Conservation (phyloP, 2,888 invertebrate genomes). For the Capitulum mitella region DNA sequence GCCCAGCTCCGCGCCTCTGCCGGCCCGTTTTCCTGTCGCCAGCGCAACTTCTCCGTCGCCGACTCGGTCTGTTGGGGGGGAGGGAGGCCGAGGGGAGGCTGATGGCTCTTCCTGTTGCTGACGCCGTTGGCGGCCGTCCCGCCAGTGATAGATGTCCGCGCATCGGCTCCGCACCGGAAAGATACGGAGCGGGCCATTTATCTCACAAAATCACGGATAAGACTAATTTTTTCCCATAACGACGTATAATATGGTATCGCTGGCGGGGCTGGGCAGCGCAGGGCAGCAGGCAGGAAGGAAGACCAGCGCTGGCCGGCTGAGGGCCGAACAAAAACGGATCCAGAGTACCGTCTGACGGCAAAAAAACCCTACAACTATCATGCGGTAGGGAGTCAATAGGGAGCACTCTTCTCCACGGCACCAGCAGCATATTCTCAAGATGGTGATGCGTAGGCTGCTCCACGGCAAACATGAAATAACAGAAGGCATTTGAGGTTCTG, state of each 20-base stretch:
- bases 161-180: constrained; percentile 18
- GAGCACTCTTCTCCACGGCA: too few species aligned
- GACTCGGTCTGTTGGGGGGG: not conserved
- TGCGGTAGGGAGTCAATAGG: too few species aligned
- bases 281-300: too few species aligned
- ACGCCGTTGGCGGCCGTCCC: not conserved
- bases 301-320: too few species aligned
- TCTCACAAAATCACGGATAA: constrained; percentile 14
- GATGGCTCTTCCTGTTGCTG: constrained; percentile 16
- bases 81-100: not conserved
- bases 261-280: not conserved
- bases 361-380: too few species aligned
- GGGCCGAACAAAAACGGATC: too few species aligned
- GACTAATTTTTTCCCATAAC: constrained; percentile 4
- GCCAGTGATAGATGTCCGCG: not conserved
- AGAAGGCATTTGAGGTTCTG: too few species aligned
- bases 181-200: constrained; percentile 9
- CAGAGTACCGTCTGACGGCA: too few species aligned
- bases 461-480: too few species aligned
- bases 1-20: not conserved
- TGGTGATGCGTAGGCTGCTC: too few species aligned
- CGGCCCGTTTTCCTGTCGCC: not conserved
- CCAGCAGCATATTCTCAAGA: too few species aligned
- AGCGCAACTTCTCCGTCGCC: not conserved
- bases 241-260: not conserved